These are phyloP conservation scores for Cataglyphis hispanica DNA, from an alignment of 1,140 invertebrate species.

Conservation along the genomic window DNA sequence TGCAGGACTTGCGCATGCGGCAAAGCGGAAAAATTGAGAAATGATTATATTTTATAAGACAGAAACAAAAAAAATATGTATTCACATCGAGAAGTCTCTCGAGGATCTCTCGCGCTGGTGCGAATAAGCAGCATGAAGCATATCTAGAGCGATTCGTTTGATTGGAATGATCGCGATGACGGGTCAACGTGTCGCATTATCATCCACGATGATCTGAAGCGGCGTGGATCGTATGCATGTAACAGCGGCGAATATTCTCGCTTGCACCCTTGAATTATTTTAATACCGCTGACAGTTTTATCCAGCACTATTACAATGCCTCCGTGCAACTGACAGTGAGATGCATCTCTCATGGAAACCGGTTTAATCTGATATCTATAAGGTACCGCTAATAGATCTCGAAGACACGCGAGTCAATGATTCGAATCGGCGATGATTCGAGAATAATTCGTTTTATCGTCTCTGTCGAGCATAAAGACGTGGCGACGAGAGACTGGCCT, in stretches of 20 bases:
- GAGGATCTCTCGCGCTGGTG: slow-evolving; percentile 12
- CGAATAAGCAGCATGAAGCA: not conserved
- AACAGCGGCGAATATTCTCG: slow-evolving; percentile 54
- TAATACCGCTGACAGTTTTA: slow-evolving; percentile 66
- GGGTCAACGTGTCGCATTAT: slow-evolving; percentile 70
- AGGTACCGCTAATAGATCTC: slow-evolving; percentile 57
- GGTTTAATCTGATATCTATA: slow-evolving; percentile 68
- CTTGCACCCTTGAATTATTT: slow-evolving; percentile 64
- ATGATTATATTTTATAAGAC: not conserved
- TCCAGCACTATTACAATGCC: slow-evolving; percentile 37
- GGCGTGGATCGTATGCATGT: slow-evolving; percentile 56
- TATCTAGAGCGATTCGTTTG: not conserved
- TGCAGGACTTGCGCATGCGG: slow-evolving; percentile 2
- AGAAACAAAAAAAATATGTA: not conserved
- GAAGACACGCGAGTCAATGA: slow-evolving; percentile 33
- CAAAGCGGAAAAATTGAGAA: not conserved
- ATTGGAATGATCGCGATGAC: slow-evolving; percentile 57
- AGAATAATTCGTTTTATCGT: slow-evolving; percentile 4
- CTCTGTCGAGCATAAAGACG: not conserved
- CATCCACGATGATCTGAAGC: slow-evolving; percentile 63
- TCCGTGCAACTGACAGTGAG: slow-evolving; percentile 33
- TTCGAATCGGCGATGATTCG: not conserved
- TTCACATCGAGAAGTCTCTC: slow-evolving; percentile 1
- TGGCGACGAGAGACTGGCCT: slow-evolving; percentile 21
- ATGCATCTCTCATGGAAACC: slow-evolving; percentile 56